Evolutionary conservation across 2,113 vertebrate genomes (phyloP).

Genomic region (Pteronura brasiliensis): DNA sequence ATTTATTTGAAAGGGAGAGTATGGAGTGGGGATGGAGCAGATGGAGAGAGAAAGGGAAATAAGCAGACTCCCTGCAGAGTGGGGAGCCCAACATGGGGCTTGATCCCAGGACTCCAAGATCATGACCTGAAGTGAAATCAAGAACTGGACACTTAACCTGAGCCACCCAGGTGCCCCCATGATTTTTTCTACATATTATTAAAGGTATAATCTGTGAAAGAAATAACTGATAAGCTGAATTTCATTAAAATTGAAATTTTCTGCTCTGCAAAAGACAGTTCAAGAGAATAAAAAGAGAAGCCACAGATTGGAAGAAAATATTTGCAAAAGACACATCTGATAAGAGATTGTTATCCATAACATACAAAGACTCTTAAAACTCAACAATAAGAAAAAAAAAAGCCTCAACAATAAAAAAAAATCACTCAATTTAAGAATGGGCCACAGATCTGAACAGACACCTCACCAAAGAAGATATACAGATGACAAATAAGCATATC

Average conservation of each 20-base stretch:
- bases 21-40: neutral
- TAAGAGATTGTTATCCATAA: neutral
- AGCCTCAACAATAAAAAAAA: neutral
- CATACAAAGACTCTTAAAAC: neutral
- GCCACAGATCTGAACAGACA: neutral
- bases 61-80: neutral
- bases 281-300: neutral
- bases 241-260: neutral
- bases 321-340: neutral
- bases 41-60: neutral
- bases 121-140: neutral
- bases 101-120: neutral
- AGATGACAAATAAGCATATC: neutral
- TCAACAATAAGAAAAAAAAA: neutral
- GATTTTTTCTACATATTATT: neutral
- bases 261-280: neutral
- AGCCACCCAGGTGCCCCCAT: neutral
- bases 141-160: neutral
- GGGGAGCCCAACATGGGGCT: neutral
- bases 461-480: neutral
- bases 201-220: neutral
- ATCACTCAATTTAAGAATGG: neutral
- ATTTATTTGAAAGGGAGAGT: neutral
- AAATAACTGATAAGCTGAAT: neutral
- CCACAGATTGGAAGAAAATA: neutral